Conservation (phyloP, 2,888 invertebrate species). For the Pammene aurita region DNA sequence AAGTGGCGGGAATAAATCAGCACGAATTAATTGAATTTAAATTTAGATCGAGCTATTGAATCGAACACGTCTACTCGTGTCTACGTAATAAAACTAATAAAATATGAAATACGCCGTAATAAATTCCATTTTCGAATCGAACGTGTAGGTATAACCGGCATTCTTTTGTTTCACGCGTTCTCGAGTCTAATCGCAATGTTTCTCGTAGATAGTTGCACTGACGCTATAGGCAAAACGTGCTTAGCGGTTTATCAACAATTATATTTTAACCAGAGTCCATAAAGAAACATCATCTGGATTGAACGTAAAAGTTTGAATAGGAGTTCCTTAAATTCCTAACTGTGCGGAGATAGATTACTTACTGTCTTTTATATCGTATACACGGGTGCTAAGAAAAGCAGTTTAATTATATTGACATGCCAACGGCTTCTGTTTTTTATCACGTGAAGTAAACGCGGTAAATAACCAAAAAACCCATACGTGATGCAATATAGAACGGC, state of each 20-base stretch:
- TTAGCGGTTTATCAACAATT: constrained; percentile 4
- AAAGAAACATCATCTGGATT: too few species aligned
- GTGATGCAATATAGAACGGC: constrained; percentile 14
- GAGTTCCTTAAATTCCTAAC: too few species aligned
- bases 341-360: too few species aligned
- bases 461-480: constrained; percentile 15
- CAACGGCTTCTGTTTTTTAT: constrained; percentile 31
- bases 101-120: constrained; percentile 4
- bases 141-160: background rate
- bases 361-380: too few species aligned
- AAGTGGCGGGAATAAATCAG: background rate
- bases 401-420: constrained; percentile 18
- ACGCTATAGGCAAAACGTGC: constrained; percentile 15
- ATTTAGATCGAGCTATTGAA: constrained; percentile 12
- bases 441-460: constrained; percentile 10
- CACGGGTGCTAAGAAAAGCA: too few species aligned
- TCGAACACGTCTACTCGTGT: constrained; percentile 26
- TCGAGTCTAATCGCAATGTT: constrained; percentile 12
- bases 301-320: background rate
- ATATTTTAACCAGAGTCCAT: background rate
- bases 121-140: constrained; percentile 12
- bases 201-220: background rate
- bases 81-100: constrained; percentile 26
- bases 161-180: constrained; percentile 31
- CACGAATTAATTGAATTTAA: constrained; percentile 3